Base-by-base conservation (phyloP, 2,888 invertebrate genomes). In the Parnassius orleans region DNA sequence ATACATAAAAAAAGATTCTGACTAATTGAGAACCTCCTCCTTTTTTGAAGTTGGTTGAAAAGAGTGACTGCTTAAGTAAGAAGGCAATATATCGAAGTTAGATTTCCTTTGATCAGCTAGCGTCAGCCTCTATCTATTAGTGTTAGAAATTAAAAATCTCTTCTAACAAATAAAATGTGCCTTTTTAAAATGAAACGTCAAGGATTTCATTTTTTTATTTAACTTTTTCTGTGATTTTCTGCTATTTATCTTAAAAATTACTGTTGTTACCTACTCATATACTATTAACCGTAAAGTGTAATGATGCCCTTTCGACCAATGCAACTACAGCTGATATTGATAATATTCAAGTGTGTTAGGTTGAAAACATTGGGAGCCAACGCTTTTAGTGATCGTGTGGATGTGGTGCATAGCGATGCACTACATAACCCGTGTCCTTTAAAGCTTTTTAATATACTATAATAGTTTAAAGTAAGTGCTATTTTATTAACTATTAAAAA, bases 271-370 rank as follows among this genome's bases (percentile, higher is more conserved):
- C 14, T 53, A 50, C 60, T 46, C 46, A 48, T 54, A 46, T 52
- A 55, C 53, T 56, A 63, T 63, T 63, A 60, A 48, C 53, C 56
- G 24, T 63, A 60, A 33, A 33, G 33, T 33, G 33, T 33, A 33
- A 33, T 33, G 33, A 33, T 33, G 33, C 7, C 33, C 33, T 33
- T 33, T 60, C 60, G 60, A 56, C 42, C 53, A 60, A 46, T 60
- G 53, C 24, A 24, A 47, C 53, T 53, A 60, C 47, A 57, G 56
- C 60, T 56, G 63, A 63, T 63, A 63, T 48, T 43, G 48, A 52
- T 57, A 55, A 51, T 52, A 19, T 50, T 42, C 55, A 55, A n/a
- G 44, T 53, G 10, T 24, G 54, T 33, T 52, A 33, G 58, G 19
- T 53, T 53, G 55, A 15, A 15, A n/a, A 15, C 53, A 33, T n/a